Conservation (phyloP, 2,113 vertebrate genomes). For the Murina feae region DNA sequence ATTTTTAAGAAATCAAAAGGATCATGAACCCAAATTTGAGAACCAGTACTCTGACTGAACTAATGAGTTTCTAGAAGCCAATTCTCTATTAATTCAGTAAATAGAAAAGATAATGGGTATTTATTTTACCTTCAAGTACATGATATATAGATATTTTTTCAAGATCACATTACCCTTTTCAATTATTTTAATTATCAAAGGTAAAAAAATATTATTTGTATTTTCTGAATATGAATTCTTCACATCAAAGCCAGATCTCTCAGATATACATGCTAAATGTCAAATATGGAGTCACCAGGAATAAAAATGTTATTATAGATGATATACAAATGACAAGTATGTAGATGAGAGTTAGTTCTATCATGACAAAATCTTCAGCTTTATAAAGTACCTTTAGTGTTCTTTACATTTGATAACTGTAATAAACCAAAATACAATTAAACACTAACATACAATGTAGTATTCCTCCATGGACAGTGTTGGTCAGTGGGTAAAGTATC, state of each 20-base stretch:
- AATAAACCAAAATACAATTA: rapidly evolving
- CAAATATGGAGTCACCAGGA: not conserved
- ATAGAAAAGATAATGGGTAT: not conserved
- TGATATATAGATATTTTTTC: not conserved
- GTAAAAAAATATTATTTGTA: not conserved
- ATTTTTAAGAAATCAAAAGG: not conserved
- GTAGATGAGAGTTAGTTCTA: not conserved
- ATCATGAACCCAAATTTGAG: not conserved
- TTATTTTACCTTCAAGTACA: not conserved
- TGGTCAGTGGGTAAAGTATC: no score
- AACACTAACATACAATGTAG: not conserved
- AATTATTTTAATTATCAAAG: not conserved
- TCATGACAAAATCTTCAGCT: not conserved
- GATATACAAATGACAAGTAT: not conserved
- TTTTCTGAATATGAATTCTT: not conserved
- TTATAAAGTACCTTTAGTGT: not conserved
- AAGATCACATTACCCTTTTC: not conserved
- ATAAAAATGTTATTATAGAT: not conserved
- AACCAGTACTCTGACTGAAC: not conserved
- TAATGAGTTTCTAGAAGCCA: not conserved
- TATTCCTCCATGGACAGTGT: not conserved
- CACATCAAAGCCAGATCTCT: not conserved
- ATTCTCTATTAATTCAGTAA: not conserved
- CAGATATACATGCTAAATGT: not conserved
- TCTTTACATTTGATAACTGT: not conserved